Conservation (phyloP, 2,888 invertebrate species). For the Platycnemis pennipes region DNA sequence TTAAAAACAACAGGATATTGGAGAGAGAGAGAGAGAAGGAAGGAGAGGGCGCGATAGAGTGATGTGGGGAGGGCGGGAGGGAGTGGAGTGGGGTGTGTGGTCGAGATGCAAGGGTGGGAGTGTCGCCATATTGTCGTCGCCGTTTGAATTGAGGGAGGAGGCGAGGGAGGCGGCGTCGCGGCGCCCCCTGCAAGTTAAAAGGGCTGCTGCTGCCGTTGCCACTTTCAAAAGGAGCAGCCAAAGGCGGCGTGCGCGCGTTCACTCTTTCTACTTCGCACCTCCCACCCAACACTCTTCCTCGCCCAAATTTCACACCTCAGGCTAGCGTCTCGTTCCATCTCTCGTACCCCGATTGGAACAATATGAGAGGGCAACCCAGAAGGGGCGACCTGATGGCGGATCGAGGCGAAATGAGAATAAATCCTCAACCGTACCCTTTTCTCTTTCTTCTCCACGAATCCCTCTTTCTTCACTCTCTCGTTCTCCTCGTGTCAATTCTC, state of each 20-base stretch:
- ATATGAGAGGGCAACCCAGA: not conserved
- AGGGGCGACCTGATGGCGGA: not conserved
- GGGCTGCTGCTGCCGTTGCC: not conserved
- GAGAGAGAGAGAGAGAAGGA: not conserved
- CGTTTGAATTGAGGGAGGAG: not conserved
- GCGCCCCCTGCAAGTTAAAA: not conserved
- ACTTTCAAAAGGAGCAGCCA: not conserved
- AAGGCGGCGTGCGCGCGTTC: not conserved
- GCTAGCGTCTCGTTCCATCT: not conserved
- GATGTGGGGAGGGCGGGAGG: not conserved
- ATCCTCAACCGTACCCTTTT: not conserved
- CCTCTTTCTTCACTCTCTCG: not conserved
- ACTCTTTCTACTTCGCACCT: not conserved
- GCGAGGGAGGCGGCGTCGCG: not conserved
- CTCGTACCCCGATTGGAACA: not conserved
- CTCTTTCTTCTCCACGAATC: not conserved
- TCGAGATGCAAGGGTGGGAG: not conserved
- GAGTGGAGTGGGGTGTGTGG: not conserved
- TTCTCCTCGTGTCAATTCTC: not conserved
- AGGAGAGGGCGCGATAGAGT: not conserved
- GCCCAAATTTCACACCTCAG: not conserved
- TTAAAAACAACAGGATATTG: not conserved
- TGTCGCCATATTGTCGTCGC: not conserved
- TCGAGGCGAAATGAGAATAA: not conserved
- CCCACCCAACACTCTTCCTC: not conserved